Conservation (phyloP, 2,113 vertebrate genomes). For the human (Homo sapiens) region GRCh38 chr6:144595501-144596000, state of each 20-base stretch:
- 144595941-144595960: background rate
- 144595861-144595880: background rate
- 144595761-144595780: background rate
- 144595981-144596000: conserved; percentile 21
- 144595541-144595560: conserved; percentile 51
- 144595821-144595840: background rate
- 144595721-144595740: background rate
- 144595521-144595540: background rate
- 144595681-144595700: background rate
- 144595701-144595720: background rate
- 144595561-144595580: conserved; percentile 5
- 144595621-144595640: background rate
- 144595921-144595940: background rate
- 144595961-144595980: background rate
- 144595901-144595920: background rate
- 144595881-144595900: background rate
- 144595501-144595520: background rate
- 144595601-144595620: background rate
- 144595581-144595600: background rate
- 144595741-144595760: background rate
- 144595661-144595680: background rate
- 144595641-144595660: background rate
- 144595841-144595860: background rate
- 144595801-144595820: background rate
- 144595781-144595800: background rate